Evolutionary conservation across 2,888 invertebrate genomes (phyloP), one percentile per base, ranked within the genome.

Genomic region (Orthonevra nobilis): DNA sequence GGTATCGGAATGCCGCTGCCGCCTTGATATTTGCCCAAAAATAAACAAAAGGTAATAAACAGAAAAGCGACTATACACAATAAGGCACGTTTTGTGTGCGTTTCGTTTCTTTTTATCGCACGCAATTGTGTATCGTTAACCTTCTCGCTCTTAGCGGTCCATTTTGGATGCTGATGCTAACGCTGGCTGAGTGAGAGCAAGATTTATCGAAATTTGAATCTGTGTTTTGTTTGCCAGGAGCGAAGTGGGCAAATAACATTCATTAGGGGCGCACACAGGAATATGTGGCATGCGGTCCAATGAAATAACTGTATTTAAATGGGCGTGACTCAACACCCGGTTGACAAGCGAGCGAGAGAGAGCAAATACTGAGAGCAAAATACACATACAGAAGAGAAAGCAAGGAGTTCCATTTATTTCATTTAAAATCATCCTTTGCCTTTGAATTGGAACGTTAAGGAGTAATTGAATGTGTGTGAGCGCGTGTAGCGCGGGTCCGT

Each of bases 271-370:
- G 73, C 66, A 68, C n/a, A n/a, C 66, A 73, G 54, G 68, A 79
- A 73, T 79, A 79, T 79, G 61, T 79, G 85, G 85, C 85, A 85
- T 84, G 87, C 85, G 86, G 84, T 85, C 88, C 88, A 88, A 88
- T 88, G 87, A 88, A 89, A 89, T 89, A 87, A 89, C 88, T 87
- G 88, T 88, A 87, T 88, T 89, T 88, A 89, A 88, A 84, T 84
- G 85, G 88, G 89, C 88, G 88, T 88, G 84, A 83, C 85, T 86
- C 86, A 87, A 88, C 88, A 88, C 88, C 86, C 86, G 74, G 81
- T 79, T 79, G 79, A 79, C 79, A 79, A 79, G 66, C 66, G 60
- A 79, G 73, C 66, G 77, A 79, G 79, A n/a, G n/a, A 79, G 66
- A 79, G 79, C 73, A 73, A 72, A 73, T 73, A 36, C 56, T 40